phyloP scores from a whole-genome alignment of 2,797 vertebrate species.

The Heteromormyrus szaboi region DNA sequence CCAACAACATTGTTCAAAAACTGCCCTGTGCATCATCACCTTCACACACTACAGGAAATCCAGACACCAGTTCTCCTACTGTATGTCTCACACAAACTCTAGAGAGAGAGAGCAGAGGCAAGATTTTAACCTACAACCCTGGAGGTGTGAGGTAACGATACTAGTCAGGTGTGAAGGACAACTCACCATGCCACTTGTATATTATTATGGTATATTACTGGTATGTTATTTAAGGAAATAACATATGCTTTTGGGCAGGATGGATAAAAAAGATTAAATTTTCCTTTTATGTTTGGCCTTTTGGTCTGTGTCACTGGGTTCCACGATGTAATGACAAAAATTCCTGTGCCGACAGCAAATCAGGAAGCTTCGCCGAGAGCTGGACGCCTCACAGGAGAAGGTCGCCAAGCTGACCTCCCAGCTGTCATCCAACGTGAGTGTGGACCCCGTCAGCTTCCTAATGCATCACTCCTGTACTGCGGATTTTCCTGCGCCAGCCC shows the following conservation, averaged over 20 bases:
- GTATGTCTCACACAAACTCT: background rate
- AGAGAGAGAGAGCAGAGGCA: background rate
- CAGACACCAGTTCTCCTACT: background rate
- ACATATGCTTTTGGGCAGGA: background rate
- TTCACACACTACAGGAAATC: background rate
- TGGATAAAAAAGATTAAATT: background rate
- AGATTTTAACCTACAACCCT: background rate
- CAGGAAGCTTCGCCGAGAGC: slow-evolving; percentile 75
- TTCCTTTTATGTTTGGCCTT: background rate
- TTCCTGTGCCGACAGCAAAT: slow-evolving; percentile 52
- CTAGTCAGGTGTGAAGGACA: background rate
- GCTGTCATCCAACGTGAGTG: slow-evolving; percentile 75
- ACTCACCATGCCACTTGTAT: background rate
- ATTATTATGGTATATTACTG: background rate
- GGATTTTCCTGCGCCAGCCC: background rate
- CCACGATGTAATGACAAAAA: background rate
- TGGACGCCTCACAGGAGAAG: slow-evolving; percentile 82
- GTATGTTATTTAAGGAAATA: background rate
- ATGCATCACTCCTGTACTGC: background rate
- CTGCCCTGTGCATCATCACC: background rate
- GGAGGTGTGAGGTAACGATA: background rate
- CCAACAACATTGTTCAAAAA: background rate
- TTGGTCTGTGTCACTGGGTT: background rate
- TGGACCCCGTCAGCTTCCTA: background rate
- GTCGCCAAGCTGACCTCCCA: slow-evolving; percentile 80